These are phyloP conservation scores for Salticus scenicus DNA, from an alignment of 2,888 invertebrate species.

Conservation along the genomic window DNA sequence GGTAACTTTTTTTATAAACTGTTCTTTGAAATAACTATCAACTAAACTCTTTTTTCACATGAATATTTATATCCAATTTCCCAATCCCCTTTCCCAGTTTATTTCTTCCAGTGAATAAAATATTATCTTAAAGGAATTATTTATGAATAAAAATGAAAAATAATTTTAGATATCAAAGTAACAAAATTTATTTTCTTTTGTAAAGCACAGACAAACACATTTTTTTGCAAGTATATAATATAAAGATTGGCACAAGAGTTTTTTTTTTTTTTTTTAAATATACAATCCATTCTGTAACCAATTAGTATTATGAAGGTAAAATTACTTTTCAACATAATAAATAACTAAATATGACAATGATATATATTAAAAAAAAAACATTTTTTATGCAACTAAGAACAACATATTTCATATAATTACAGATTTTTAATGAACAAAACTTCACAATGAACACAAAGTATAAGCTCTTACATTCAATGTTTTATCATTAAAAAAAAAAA, in stretches of 20 bases:
- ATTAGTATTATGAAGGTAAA: background rate
- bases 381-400: background rate
- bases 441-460: background rate
- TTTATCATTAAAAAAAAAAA: background rate
- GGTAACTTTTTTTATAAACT: no score
- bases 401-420: background rate
- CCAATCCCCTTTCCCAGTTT: no score
- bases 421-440: background rate
- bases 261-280: background rate
- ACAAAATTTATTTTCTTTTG: no score
- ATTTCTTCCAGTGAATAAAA: no score
- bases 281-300: background rate
- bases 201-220: background rate
- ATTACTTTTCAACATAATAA: background rate
- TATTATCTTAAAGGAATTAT: no score
- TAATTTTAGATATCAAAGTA: no score
- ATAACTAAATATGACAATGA: background rate
- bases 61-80: no score
- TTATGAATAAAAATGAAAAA: no score
- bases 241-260: background rate
- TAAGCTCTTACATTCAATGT: background rate
- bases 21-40: no score
- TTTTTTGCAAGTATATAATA: background rate
- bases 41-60: no score
- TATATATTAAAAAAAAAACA: background rate